A percentile compares a stretch with the other conserved stretches of the same genome.
phyloP scores from a whole-genome alignment of 2,113 vertebrate species.

The Diadophis punctatus region DNA sequence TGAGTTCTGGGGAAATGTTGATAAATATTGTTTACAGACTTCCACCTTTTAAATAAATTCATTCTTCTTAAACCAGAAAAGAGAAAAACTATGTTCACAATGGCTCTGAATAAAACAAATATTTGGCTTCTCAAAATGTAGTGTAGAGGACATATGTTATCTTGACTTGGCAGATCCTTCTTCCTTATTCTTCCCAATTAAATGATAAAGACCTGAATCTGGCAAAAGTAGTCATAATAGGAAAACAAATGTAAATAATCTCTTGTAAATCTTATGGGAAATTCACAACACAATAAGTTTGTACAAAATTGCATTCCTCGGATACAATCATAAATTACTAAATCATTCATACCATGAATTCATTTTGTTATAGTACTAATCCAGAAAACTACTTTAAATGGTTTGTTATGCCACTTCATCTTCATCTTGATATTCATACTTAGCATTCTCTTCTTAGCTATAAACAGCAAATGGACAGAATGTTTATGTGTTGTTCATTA shows the following conservation, averaged over 20 bases:
- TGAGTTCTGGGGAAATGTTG: neutral
- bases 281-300: neutral
- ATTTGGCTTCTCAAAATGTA: neutral
- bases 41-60: neutral
- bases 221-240: neutral
- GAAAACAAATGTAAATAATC: neutral
- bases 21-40: neutral
- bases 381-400: neutral
- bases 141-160: slow-evolving; percentile 2
- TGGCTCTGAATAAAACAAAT: neutral
- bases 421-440: neutral
- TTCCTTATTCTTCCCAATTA: slow-evolving; percentile 1
- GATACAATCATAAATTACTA: neutral
- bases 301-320: neutral
- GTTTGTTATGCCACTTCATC: neutral
- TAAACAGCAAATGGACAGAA: neutral
- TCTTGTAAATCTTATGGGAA: neutral
- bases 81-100: neutral
- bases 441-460: neutral
- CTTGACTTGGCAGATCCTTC: neutral
- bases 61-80: neutral
- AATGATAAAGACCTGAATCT: neutral
- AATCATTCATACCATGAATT: neutral
- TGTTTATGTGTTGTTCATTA: neutral
- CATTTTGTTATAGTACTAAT: neutral